Percentiles rank a stretch among this genome's conserved stretches.
Conservation (phyloP, 2,113 vertebrate genomes). For the Catagonus wagneri region DNA sequence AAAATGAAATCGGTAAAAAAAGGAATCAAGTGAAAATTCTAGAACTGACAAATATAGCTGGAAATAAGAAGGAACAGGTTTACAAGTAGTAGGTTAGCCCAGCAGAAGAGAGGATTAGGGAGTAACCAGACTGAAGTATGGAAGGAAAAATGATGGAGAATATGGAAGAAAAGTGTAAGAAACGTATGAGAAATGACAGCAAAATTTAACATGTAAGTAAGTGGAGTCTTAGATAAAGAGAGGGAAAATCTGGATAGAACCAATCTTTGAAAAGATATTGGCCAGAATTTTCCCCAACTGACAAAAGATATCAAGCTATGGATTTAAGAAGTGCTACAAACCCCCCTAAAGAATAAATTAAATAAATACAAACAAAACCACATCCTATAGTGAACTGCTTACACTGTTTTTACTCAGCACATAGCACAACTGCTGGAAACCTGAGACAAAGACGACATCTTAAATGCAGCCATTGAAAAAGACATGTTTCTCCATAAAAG, state of each 20-base stretch:
- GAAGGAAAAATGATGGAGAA: neutral
- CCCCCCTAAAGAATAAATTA: neutral
- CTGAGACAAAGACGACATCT: slow-evolving; percentile 26
- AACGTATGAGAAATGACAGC: neutral
- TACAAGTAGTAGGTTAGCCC: neutral
- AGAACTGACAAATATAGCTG: neutral
- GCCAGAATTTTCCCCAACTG: slow-evolving; percentile 26
- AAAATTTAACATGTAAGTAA: neutral
- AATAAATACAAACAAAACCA: slow-evolving; percentile 5
- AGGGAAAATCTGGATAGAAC: neutral
- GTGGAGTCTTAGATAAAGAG: neutral
- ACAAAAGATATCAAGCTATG: neutral
- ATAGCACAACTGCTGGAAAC: slow-evolving; percentile 17
- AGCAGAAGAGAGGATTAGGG: slow-evolving; percentile 11
- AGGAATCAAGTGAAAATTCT: slow-evolving; percentile 36
- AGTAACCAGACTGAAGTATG: neutral
- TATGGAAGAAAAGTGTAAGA: neutral
- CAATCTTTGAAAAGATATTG: slow-evolving; percentile 37
- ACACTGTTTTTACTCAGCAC: neutral
- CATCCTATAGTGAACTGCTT: no score
- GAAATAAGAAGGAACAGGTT: slow-evolving; percentile 20
- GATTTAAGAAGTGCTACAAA: neutral
- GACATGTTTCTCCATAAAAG: neutral
- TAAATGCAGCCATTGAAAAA: neutral
- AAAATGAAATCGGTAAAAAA: slow-evolving; percentile 43